Evolutionary conservation across 2,888 invertebrate species (phyloP).

Genomic region (Macrosiphum euphorbiae): DNA sequence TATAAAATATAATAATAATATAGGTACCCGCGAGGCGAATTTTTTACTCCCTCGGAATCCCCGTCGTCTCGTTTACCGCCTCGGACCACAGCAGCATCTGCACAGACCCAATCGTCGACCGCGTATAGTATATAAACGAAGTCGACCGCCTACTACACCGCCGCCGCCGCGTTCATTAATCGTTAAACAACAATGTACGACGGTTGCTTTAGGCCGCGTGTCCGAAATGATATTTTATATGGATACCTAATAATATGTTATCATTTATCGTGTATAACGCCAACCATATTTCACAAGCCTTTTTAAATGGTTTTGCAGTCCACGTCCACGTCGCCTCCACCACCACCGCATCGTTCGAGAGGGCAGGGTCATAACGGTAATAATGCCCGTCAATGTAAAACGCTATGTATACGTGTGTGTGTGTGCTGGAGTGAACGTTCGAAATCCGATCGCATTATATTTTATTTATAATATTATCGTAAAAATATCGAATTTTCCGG

Average conservation of each 20-base stretch:
- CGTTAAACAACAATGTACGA: not conserved
- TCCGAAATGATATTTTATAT: not conserved
- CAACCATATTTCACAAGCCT: conserved; percentile 1
- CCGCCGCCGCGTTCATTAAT: not conserved
- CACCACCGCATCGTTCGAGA: no score
- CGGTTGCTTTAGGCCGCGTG: not conserved
- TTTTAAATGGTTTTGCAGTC: conserved; percentile 7
- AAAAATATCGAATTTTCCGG: conserved; percentile 25
- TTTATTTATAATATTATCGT: conserved; percentile 16
- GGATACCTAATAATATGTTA: not conserved
- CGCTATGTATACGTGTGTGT: not conserved
- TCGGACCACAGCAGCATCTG: not conserved
- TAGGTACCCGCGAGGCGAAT: not conserved
- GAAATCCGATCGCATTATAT: conserved; percentile 47
- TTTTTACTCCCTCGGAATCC: not conserved
- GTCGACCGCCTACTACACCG: not conserved
- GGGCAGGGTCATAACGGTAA: not conserved
- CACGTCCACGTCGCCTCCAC: not conserved
- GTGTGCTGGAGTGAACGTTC: not conserved
- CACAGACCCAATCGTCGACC: not conserved
- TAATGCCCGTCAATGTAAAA: not conserved
- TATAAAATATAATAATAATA: not conserved
- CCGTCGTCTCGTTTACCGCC: not conserved
- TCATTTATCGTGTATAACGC: not conserved
- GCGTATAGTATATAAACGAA: not conserved